Percentiles rank a stretch among this genome's conserved stretches.
Conservation (phyloP, 2,888 invertebrate genomes). For the Imbricaverruca yamaguchii region DNA sequence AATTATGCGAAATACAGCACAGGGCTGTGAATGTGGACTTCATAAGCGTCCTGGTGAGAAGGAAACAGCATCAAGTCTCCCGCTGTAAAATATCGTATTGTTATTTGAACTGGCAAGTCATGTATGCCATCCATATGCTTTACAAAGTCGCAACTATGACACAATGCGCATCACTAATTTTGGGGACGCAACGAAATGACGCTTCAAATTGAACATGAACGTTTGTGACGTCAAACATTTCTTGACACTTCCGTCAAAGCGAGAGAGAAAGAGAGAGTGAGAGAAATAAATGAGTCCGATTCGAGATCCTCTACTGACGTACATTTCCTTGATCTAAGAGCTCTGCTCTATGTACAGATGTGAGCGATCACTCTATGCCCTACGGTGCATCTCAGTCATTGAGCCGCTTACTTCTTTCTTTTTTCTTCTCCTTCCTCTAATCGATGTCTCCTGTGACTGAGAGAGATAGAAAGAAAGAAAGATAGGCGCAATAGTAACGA, state of each 20-base stretch:
- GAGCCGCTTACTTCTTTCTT: conserved; percentile 7
- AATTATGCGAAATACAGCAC: no score
- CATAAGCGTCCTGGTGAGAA: no score
- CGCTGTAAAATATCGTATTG: no score
- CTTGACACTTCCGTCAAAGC: background rate
- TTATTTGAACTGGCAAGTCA: no score
- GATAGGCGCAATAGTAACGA: background rate
- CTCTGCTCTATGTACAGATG: background rate
- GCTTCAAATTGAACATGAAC: no score
- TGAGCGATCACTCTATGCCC: background rate
- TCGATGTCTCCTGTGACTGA: conserved; percentile 12
- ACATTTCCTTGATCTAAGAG: background rate
- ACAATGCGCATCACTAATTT: no score
- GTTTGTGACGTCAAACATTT: background rate
- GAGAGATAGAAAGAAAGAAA: background rate
- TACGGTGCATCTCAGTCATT: background rate
- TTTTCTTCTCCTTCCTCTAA: conserved; percentile 1
- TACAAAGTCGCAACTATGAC: no score
- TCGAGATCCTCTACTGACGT: background rate
- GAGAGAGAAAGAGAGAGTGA: no score
- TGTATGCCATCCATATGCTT: no score
- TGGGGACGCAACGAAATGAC: no score
- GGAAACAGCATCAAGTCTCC: no score
- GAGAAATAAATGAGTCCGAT: background rate
- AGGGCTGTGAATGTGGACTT: no score